Evolutionary conservation across 2,888 invertebrate species (phyloP).

Genomic region (Anoplius nigerrimus): DNA sequence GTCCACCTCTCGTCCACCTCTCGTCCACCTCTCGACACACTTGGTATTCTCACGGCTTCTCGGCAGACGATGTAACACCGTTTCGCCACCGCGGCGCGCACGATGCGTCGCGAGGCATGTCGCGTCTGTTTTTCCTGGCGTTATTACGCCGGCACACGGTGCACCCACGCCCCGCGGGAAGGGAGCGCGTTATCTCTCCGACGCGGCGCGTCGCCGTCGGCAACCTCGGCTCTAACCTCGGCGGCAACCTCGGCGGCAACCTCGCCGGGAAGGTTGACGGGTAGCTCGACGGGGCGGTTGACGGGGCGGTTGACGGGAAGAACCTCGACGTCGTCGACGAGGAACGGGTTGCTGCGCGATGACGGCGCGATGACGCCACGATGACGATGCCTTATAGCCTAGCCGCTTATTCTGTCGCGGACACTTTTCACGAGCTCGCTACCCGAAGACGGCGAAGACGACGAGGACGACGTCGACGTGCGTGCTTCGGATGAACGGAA

Average conservation of each 20-base stretch:
- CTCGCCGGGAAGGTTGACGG: no score
- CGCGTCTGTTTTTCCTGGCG: slow-evolving; percentile 9
- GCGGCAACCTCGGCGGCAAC: not conserved
- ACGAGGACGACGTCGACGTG: not conserved
- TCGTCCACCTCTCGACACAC: not conserved
- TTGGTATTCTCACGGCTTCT: no score
- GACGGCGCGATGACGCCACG: not conserved
- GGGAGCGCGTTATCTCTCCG: not conserved
- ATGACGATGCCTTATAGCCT: not conserved
- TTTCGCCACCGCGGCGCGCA: slow-evolving; percentile 15
- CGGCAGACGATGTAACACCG: not conserved
- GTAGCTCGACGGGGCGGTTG: no score
- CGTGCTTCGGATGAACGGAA: not conserved
- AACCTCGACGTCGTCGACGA: not conserved
- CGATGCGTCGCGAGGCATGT: slow-evolving; percentile 32
- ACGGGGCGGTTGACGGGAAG: not conserved
- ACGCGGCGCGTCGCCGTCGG: not conserved
- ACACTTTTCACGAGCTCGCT: no score
- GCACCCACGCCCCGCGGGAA: not conserved
- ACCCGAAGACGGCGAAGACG: not conserved
- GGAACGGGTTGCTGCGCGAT: not conserved
- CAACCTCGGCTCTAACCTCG: not conserved
- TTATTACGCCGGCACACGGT: not conserved
- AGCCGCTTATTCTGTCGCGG: no score
- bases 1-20: not conserved